Percentiles rank a stretch among this genome's conserved stretches.
Conservation (phyloP, 2,888 invertebrate genomes). For the Eupeodes luniger region DNA sequence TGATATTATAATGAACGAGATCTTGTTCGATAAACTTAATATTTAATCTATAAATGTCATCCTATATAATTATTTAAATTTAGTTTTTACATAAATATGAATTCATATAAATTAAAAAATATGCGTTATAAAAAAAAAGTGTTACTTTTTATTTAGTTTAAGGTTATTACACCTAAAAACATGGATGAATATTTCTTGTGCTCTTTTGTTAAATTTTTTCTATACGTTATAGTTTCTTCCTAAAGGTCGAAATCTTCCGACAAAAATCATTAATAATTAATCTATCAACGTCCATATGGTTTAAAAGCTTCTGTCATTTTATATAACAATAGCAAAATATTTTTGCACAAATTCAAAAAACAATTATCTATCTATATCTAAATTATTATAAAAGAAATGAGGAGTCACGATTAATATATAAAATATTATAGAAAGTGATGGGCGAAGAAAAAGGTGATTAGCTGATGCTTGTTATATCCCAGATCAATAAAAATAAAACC, state of each 20-base stretch:
- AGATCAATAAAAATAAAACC: constrained; percentile 8
- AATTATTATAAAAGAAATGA: background rate
- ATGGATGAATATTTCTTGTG: no score
- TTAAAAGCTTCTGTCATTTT: constrained; percentile 11
- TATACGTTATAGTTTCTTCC: background rate
- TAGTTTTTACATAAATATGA: no score
- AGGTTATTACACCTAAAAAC: background rate
- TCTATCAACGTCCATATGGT: constrained; percentile 12
- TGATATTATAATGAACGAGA: background rate
- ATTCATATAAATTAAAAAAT: background rate
- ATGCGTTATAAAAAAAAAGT: no score
- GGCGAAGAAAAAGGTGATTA: constrained; percentile 4
- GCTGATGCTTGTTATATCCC: background rate
- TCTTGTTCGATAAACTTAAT: background rate
- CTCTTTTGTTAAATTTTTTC: background rate
- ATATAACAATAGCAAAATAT: constrained; percentile 7
- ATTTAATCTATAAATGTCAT: background rate
- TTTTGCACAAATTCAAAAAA: background rate
- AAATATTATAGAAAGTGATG: constrained; percentile 5
- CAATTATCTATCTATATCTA: no score
- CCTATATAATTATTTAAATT: background rate
- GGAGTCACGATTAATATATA: background rate
- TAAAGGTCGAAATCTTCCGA: background rate
- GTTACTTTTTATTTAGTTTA: constrained; percentile 7
- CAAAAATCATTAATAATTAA: constrained; percentile 12